These are phyloP conservation scores for Drosophila bocqueti DNA, from an alignment of 1,140 invertebrate genomes.

Conservation along the genomic window DNA sequence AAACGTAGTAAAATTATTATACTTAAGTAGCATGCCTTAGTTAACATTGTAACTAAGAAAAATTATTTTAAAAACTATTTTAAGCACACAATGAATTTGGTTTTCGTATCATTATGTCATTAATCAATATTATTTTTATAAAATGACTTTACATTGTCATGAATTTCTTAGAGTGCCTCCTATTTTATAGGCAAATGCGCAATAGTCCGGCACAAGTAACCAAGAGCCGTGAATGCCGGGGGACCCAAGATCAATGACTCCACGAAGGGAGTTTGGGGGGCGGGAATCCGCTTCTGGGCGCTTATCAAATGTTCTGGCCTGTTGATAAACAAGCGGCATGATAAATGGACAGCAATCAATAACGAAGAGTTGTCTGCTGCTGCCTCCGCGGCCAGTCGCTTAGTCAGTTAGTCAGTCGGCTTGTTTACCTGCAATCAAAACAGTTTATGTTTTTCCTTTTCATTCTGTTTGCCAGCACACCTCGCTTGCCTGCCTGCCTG, in stretches of 20 bases:
- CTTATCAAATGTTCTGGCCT: conserved; percentile 57
- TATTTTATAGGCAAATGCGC: conserved; percentile 34
- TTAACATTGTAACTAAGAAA: not conserved
- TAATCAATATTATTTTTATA: not conserved
- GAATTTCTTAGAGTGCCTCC: not conserved
- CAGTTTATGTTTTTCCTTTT: conserved; percentile 63
- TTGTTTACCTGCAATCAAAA: conserved; percentile 80
- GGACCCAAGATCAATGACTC: conserved; percentile 63
- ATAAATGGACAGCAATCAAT: conserved; percentile 75
- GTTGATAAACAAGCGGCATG: conserved; percentile 72
- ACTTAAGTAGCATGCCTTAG: not conserved
- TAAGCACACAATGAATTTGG: not conserved
- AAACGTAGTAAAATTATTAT: not conserved
- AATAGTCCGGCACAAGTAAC: conserved; percentile 26
- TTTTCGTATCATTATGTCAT: not conserved
- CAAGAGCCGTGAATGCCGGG: conserved; percentile 1
- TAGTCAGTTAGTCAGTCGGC: conserved; percentile 8
- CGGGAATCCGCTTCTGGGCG: not conserved
- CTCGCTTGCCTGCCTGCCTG: not conserved
- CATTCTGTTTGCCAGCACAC: conserved; percentile 10
- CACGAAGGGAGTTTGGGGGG: conserved; percentile 6
- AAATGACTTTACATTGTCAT: not conserved
- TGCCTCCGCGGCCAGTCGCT: conserved; percentile 2
- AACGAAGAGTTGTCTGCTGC: conserved; percentile 47
- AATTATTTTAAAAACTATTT: not conserved